These are phyloP conservation scores for Gulo gulo DNA, from an alignment of 2,113 vertebrate species.

Conservation along the genomic window DNA sequence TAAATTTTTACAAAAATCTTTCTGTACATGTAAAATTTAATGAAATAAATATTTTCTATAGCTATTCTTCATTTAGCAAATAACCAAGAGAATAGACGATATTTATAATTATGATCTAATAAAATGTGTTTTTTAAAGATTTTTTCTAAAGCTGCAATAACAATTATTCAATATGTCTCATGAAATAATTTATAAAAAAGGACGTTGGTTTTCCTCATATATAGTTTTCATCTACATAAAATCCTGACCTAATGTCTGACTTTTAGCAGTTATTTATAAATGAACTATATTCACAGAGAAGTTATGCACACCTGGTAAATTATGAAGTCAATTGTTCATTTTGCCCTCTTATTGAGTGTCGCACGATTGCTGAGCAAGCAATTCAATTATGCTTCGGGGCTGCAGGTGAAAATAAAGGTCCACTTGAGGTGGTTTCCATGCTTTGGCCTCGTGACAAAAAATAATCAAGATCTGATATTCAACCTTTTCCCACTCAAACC, in stretches of 20 bases:
- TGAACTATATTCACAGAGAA: constrained; percentile 3
- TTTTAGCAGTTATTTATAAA: constrained; percentile 9
- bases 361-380: background rate
- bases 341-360: background rate
- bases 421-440: constrained; percentile 14
- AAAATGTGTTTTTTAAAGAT: background rate
- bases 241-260: background rate
- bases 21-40: background rate
- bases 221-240: background rate
- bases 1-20: background rate
- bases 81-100: background rate
- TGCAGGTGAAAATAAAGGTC: constrained; percentile 32
- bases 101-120: background rate
- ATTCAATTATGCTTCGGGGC: background rate
- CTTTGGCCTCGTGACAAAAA: constrained; percentile 56
- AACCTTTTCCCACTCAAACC: constrained; percentile 36
- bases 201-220: background rate
- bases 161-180: background rate
- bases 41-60: background rate
- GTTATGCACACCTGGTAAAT: constrained; percentile 5
- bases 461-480: constrained; percentile 46
- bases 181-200: constrained; percentile 20
- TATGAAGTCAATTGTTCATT: constrained; percentile 36
- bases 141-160: background rate
- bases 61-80: background rate